phyloP scores from a whole-genome alignment of 2,888 invertebrate species.

The Trissolcus japonicus region DNA sequence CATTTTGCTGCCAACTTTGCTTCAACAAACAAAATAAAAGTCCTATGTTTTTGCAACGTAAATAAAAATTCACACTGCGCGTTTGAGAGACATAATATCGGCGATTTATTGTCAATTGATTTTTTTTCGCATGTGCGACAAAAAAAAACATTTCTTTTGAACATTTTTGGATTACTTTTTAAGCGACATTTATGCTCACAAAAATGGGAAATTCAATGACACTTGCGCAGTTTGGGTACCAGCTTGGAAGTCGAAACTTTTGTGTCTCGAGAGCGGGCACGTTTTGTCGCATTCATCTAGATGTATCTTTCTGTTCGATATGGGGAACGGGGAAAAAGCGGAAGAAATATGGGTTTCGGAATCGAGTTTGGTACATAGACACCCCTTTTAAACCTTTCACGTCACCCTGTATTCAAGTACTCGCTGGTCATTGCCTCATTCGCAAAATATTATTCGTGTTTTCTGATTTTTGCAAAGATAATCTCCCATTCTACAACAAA shows the following conservation, averaged over 20 bases:
- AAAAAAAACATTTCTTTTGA: too few species aligned
- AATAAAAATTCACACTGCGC: neutral
- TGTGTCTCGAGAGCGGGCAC: constrained; percentile 63
- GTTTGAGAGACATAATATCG: constrained; percentile 1
- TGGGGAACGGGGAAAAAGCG: constrained; percentile 56
- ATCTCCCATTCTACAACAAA: neutral
- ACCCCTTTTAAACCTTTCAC: constrained; percentile 30
- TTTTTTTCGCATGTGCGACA: too few species aligned
- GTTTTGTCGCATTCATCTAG: constrained; percentile 74
- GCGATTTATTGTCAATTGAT: neutral
- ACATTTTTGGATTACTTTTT: constrained; percentile 15
- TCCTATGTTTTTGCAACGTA: too few species aligned
- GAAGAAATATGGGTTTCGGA: constrained; percentile 65
- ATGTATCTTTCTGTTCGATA: constrained; percentile 70
- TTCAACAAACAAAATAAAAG: too few species aligned
- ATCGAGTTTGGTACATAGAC: constrained; percentile 63
- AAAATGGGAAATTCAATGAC: constrained; percentile 24
- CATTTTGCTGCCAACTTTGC: neutral
- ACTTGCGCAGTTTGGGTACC: constrained; percentile 17
- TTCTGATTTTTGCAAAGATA: neutral
- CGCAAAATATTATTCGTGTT: constrained; percentile 4
- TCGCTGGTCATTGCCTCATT: constrained; percentile 11
- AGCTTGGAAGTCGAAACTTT: constrained; percentile 61
- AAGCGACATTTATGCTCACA: constrained; percentile 2
- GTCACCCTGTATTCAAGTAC: neutral